Percentiles rank a stretch among this genome's conserved stretches.
Conservation (phyloP, 2,113 vertebrate species). For the Daboia siamensis region DNA sequence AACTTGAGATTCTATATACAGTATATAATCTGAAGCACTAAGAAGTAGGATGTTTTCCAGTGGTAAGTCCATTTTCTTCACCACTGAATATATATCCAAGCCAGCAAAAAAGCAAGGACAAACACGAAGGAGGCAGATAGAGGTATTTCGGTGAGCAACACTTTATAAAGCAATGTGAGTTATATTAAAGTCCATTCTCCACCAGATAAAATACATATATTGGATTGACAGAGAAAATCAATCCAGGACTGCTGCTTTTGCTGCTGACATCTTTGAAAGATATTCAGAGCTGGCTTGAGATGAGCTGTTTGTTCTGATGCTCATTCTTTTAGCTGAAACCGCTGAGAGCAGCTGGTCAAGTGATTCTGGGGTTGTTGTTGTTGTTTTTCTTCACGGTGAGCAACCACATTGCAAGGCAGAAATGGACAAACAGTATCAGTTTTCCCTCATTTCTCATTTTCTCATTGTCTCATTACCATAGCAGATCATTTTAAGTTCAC, state of each 20-base stretch:
- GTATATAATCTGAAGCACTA: background rate
- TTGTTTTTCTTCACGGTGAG: background rate
- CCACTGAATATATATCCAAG: background rate
- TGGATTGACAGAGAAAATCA: background rate
- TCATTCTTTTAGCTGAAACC: constrained; percentile 16
- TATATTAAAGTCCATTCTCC: constrained; percentile 15
- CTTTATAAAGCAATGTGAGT: constrained; percentile 16
- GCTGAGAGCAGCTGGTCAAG: background rate
- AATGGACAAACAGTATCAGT: background rate
- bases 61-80: constrained; percentile 13
- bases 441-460: background rate
- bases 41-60: background rate
- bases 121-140: background rate
- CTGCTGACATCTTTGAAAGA: background rate
- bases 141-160: background rate
- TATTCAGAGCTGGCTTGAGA: background rate
- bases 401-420: background rate
- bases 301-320: background rate
- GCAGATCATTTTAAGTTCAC: background rate
- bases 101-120: background rate
- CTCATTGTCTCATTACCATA: background rate
- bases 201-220: constrained; percentile 19
- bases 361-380: background rate
- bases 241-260: fast-evolving
- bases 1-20: background rate